Conservation (phyloP, 2,113 vertebrate genomes). For the Tinamus guttatus region DNA sequence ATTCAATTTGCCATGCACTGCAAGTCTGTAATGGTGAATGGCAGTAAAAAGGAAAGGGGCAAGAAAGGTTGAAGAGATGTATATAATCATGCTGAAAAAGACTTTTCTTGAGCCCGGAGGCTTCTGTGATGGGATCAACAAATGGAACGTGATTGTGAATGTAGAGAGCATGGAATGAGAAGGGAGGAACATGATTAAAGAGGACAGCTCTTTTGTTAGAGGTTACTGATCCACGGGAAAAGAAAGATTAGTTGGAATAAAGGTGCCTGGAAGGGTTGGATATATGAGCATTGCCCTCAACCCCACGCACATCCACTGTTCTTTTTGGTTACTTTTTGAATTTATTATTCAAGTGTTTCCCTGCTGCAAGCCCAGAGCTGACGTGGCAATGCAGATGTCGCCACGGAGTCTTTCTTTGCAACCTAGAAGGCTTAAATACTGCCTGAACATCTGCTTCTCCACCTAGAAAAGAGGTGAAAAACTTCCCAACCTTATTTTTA, state of each 20-base stretch:
- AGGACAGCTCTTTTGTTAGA: constrained; percentile 83
- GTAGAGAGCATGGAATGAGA: constrained; percentile 43
- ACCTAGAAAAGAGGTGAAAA: not conserved
- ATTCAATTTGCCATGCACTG: not conserved
- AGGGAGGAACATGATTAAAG: constrained; percentile 78
- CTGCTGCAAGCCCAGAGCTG: not conserved
- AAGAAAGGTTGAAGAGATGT: not conserved
- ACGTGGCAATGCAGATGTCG: not conserved
- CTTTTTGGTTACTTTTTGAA: not conserved
- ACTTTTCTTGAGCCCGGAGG: constrained; percentile 80
- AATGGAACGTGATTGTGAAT: constrained; percentile 64
- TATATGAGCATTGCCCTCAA: not conserved
- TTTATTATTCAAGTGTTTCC: not conserved
- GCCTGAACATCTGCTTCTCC: not conserved
- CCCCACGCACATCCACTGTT: not conserved
- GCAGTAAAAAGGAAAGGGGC: constrained; percentile 31
- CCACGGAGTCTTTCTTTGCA: not conserved
- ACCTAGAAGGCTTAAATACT: not conserved
- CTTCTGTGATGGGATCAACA: constrained; percentile 74
- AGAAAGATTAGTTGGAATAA: not conserved
- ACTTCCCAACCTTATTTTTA: not conserved
- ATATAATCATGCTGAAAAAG: constrained; percentile 68
- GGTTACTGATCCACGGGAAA: constrained; percentile 76
- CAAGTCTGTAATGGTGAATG: constrained; percentile 2
- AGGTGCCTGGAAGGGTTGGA: not conserved